A percentile compares a stretch with the other conserved stretches of the same genome.
Conservation (phyloP, 2,797 vertebrate species). For the Protonibea diacanthus region DNA sequence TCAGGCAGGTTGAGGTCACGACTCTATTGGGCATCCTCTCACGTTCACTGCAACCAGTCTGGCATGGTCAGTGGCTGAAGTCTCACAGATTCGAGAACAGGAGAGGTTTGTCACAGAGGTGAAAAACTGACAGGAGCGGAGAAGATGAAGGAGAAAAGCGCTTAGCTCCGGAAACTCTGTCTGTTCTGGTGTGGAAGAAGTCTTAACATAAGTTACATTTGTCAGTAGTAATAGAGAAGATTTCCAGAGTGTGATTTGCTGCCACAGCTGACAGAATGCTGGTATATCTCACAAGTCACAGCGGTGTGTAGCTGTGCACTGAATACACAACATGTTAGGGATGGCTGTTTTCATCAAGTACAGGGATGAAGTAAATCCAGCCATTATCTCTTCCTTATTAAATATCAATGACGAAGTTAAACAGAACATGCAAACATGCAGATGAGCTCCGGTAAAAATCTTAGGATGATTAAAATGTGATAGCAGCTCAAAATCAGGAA, state of each 20-base stretch:
- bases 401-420: constrained; percentile 51
- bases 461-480: constrained; percentile 31
- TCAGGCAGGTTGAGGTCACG: constrained; percentile 40
- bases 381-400: constrained; percentile 38
- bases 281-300: constrained; percentile 38
- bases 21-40: constrained; percentile 46
- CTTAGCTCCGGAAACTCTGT: constrained; percentile 30
- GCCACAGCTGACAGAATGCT: constrained; percentile 37
- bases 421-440: constrained; percentile 35
- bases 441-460: constrained; percentile 19
- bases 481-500: constrained; percentile 27
- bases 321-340: constrained; percentile 25
- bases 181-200: constrained; percentile 46
- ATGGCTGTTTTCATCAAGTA: constrained; percentile 40
- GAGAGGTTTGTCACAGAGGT: constrained; percentile 48
- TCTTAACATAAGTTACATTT: constrained; percentile 58
- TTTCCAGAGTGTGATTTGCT: constrained; percentile 53
- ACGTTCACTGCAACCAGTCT: constrained; percentile 39
- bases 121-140: constrained; percentile 44
- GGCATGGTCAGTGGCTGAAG: constrained; percentile 47
- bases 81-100: constrained; percentile 48
- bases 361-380: constrained; percentile 52
- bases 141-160: constrained; percentile 31
- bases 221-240: constrained; percentile 58
- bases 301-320: constrained; percentile 16